These are phyloP conservation scores for Erythrocercus mccallii DNA, from an alignment of 2,113 vertebrate species.

Conservation along the genomic window DNA sequence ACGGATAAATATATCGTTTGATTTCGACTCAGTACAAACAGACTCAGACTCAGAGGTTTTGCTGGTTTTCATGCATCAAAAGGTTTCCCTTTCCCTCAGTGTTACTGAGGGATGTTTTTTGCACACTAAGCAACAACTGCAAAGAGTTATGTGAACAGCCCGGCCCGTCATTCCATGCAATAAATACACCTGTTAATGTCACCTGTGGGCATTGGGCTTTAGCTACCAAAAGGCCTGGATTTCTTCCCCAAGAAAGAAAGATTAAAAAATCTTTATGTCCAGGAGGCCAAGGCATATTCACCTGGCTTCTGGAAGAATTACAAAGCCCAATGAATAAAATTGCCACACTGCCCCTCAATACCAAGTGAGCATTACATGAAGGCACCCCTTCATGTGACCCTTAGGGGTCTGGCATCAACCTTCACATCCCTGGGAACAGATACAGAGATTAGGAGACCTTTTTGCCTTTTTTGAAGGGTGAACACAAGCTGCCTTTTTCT, in stretches of 20 bases:
- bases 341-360: rapidly evolving
- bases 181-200: neutral
- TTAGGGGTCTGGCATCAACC: rapidly evolving
- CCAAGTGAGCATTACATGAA: rapidly evolving
- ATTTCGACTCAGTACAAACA: neutral
- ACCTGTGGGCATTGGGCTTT: neutral
- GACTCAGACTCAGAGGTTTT: neutral
- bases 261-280: too few species aligned
- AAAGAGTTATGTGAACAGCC: rapidly evolving
- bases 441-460: rapidly evolving
- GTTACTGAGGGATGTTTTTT: neutral
- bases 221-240: neutral
- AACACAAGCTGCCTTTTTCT: neutral
- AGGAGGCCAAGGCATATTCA: too few species aligned
- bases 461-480: neutral
- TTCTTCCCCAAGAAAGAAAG: neutral
- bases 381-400: neutral
- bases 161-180: rapidly evolving
- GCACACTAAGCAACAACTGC: neutral
- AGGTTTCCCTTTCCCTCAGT: rapidly evolving
- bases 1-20: neutral
- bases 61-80: neutral
- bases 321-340: neutral
- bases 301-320: neutral
- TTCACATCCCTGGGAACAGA: neutral